Evolutionary conservation across 2,797 vertebrate species (phyloP).

Genomic region (Oreortyx pictus): DNA sequence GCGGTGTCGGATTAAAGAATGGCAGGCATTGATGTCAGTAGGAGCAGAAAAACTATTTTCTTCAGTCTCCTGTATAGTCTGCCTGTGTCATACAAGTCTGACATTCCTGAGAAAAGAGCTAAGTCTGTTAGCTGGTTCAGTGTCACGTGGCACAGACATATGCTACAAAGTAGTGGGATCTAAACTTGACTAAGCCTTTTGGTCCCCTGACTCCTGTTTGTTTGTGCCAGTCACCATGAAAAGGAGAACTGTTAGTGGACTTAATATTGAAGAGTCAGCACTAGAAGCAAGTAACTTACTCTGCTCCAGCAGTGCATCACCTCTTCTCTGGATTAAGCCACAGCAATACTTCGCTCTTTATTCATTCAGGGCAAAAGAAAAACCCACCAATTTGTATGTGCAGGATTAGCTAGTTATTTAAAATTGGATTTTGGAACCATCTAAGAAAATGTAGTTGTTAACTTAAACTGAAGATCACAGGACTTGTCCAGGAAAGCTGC

Average conservation of each 20-base stretch:
- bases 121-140: not conserved
- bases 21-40: not conserved
- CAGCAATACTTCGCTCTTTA: not conserved
- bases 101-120: not conserved
- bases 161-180: not conserved
- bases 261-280: not conserved
- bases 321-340: not conserved
- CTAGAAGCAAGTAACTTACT: not conserved
- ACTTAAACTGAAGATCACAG: not conserved
- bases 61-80: not conserved
- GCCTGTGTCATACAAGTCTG: not conserved
- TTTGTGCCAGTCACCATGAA: not conserved
- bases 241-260: not conserved
- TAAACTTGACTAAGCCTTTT: not conserved
- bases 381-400: rapidly evolving
- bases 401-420: not conserved
- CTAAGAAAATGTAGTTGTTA: not conserved
- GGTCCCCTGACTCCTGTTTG: not conserved
- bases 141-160: rapidly evolving
- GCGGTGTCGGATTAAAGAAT: not conserved
- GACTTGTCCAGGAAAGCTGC: not conserved
- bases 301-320: not conserved
- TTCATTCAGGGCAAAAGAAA: not conserved
- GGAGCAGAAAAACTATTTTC: not conserved
- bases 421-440: not conserved